Conservation (phyloP, 2,797 vertebrate genomes). For the Myiotriccus ornatus region DNA sequence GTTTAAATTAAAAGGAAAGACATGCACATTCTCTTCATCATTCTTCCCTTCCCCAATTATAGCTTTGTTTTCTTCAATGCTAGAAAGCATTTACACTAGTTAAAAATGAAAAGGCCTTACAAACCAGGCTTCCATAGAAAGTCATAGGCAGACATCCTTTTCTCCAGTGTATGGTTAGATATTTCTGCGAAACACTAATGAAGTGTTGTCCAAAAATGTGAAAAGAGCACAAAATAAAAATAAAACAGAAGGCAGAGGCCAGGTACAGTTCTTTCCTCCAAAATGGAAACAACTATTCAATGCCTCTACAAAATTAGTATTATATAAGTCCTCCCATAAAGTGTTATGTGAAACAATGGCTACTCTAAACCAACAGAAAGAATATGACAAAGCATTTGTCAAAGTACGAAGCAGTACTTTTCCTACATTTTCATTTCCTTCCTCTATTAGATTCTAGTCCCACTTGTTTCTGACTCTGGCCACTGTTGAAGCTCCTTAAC, state of each 20-base stretch:
- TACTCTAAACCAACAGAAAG: neutral
- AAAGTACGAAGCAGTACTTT: neutral
- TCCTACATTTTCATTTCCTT: neutral
- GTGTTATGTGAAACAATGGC: neutral
- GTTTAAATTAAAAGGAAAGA: neutral
- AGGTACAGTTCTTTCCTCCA: neutral
- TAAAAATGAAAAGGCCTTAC: neutral
- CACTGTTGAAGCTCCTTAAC: neutral
- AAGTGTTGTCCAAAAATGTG: neutral
- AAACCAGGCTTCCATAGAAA: neutral
- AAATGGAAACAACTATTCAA: neutral
- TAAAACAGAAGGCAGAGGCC: neutral
- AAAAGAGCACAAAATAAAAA: conserved; percentile 9
- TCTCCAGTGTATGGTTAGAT: neutral
- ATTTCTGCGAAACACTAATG: neutral
- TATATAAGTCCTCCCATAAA: neutral
- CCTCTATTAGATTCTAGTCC: neutral
- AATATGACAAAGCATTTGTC: neutral
- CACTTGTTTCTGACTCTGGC: neutral
- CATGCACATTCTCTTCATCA: neutral
- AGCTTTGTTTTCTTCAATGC: neutral
- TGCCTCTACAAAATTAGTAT: neutral
- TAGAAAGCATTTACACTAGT: neutral
- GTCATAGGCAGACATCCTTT: neutral
- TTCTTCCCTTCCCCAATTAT: neutral